phyloP scores from a whole-genome alignment of 2,888 invertebrate species.

The Glomeris marginata region DNA sequence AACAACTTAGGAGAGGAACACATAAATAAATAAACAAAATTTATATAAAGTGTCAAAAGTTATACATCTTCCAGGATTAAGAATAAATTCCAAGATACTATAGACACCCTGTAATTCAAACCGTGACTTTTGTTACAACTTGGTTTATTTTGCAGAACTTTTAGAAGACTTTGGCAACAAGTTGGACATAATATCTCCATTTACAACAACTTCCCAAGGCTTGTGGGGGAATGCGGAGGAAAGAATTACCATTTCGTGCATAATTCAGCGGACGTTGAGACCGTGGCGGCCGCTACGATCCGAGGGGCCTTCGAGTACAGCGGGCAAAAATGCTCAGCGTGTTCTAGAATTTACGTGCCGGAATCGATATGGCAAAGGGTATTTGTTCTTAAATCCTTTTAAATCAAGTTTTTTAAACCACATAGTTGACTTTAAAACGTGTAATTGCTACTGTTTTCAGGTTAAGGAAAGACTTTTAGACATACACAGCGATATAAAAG shows the following conservation, averaged over 20 bases:
- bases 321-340: conserved; percentile 98
- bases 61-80: no score
- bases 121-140: no score
- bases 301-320: conserved; percentile 83
- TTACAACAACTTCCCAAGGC: conserved; percentile 79
- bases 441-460: conserved; percentile 27
- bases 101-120: no score
- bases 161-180: conserved; percentile 80
- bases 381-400: conserved; percentile 6
- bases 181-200: conserved; percentile 72
- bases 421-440: not conserved
- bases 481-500: conserved; percentile 54
- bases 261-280: conserved; percentile 65
- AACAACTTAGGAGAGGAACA: no score
- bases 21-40: no score
- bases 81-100: no score
- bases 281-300: conserved; percentile 70
- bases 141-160: conserved; percentile 57
- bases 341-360: conserved; percentile 92
- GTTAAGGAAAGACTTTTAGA: conserved; percentile 55
- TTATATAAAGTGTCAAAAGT: no score
- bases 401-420: not conserved
- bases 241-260: conserved; percentile 99
- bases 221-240: conserved; percentile 95
- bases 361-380: conserved; percentile 65